Evolutionary conservation across 2,113 vertebrate genomes (phyloP), one percentile per base, ranked within the genome.

Genomic region (Xiphias gladius): DNA sequence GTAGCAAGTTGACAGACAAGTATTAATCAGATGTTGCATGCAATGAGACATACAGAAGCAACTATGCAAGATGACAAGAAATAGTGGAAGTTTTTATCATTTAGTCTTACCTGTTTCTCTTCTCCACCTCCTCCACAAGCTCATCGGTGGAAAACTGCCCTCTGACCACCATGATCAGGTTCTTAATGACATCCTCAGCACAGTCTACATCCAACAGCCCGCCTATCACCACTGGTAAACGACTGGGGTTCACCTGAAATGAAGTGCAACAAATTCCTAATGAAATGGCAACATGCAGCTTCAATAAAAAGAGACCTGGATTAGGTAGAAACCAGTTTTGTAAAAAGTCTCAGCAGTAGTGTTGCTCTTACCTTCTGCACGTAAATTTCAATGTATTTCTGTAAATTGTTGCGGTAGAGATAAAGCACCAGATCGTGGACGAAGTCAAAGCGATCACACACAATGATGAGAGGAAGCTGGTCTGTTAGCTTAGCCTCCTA

Each of bases 351-450:
- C 3, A 20, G 5, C 4, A 13, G 24, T 35, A 12, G 63, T 20
- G 9, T 26, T 9, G 7, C 54, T 52, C 83, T 87, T 90, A 98
- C 97, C 95, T 98, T 99, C 90, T 98, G 97, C 5, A 99, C 96
- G 0, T 98, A 98, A 80, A 98, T 98, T 90, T 99, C 97, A 0
- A 98, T 98, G 91, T 98, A 99, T 84, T 97, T 99, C 94, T 98
- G 97, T n/a, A 99, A 93, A 87, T 91, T 97, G 94, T 97, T 98
- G 76, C 95, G 96, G 88, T 98, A 97, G 16, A 99, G 92, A 86
- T 99, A 97, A 30, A 98, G 95, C 41, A 98, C 96, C 37, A 98
- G 91, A 88, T 98, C 97, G 17, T 98, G 97, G 80, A 98, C 97
- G 76, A 97, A 99, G 90, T 97, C 96, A 86, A 98, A 99, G 46